Percentiles rank a stretch among this genome's conserved stretches.
phyloP scores from a whole-genome alignment of 2,113 vertebrate genomes.

The Todiramphus chloris region DNA sequence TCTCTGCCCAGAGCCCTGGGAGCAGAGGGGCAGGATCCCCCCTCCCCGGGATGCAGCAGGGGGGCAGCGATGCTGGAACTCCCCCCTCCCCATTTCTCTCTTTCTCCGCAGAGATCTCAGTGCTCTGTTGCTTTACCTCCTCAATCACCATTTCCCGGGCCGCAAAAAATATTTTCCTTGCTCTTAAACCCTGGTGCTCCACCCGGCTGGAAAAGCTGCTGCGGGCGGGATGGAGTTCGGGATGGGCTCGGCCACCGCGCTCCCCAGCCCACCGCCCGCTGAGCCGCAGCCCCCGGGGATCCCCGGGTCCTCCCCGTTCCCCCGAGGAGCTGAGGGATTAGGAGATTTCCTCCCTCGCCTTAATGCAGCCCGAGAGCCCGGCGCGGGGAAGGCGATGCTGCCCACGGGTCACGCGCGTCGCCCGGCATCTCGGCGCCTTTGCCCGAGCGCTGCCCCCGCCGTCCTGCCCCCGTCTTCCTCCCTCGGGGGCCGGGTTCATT shows the following conservation, averaged over 20 bases:
- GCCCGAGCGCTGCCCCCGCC: no score
- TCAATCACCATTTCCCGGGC: background rate
- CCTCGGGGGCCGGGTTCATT: background rate
- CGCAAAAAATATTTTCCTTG: conserved; percentile 44
- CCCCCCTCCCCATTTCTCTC: background rate
- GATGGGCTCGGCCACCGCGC: fast-evolving
- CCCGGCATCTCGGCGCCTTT: background rate
- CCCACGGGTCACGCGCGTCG: background rate
- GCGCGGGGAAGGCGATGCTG: background rate
- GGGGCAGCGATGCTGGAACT: background rate
- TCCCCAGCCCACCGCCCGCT: fast-evolving
- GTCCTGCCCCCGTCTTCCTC: background rate
- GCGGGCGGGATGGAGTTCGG: background rate
- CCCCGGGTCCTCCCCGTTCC: background rate
- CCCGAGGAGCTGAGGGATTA: background rate
- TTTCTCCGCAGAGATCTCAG: background rate
- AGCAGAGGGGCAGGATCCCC: no score
- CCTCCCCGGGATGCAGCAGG: no score
- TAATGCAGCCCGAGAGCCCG: background rate
- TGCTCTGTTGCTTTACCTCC: background rate
- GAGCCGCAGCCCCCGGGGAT: background rate
- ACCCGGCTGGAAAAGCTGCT: background rate
- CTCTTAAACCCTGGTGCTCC: background rate
- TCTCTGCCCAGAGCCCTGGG: no score
- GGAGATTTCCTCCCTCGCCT: background rate